Conservation (phyloP, 2,113 vertebrate genomes). For the Vidua macroura region DNA sequence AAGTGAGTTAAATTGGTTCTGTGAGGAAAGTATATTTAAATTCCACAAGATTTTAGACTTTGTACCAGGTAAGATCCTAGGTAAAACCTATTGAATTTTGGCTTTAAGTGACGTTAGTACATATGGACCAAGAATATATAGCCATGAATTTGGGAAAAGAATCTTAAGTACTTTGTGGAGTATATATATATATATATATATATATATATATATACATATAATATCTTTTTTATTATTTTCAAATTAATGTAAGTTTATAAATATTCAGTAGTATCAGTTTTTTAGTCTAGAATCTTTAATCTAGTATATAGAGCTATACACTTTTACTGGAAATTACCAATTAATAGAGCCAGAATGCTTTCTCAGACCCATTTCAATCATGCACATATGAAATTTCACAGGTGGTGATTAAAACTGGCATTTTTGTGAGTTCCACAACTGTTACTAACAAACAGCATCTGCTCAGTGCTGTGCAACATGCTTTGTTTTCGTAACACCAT, state of each 20-base stretch:
- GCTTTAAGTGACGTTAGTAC: neutral
- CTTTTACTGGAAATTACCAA: neutral
- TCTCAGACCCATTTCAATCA: neutral
- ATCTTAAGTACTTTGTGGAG: neutral
- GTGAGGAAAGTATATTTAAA: neutral
- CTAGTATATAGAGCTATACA: neutral
- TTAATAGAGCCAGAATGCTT: neutral
- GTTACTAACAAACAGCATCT: neutral
- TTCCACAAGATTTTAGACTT: neutral
- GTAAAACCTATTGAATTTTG: neutral
- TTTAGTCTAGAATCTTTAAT: neutral
- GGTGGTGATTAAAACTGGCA: constrained; percentile 6
- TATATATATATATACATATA: too few species aligned
- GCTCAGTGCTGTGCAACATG: neutral
- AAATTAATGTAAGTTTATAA: neutral
- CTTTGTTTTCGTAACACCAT: constrained; percentile 2
- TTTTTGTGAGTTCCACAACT: constrained; percentile 1
- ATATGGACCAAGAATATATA: neutral
- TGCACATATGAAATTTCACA: neutral
- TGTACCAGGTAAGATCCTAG: neutral
- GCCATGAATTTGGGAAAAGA: neutral
- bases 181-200: neutral
- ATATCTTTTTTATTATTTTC: neutral
- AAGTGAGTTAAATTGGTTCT: neutral
- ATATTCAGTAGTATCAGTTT: neutral